phyloP scores from a whole-genome alignment of 2,113 vertebrate species.

The Lutjanus erythropterus region DNA sequence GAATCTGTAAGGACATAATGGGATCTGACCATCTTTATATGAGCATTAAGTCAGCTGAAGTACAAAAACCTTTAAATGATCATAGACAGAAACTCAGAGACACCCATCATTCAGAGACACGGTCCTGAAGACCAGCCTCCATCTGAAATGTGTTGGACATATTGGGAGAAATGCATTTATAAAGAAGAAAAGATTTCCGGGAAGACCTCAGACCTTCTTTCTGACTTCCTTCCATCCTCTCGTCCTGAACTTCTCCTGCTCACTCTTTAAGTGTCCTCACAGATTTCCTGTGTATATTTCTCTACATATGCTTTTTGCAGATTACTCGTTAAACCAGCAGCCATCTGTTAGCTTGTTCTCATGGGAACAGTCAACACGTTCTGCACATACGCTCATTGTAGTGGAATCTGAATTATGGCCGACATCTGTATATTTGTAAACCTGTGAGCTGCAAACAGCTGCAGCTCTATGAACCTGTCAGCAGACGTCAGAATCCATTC shows the following conservation, averaged over 20 bases:
- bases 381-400: slow-evolving; percentile 9
- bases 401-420: slow-evolving; percentile 10
- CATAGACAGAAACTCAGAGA: too few species aligned
- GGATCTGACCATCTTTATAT: too few species aligned
- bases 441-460: slow-evolving; percentile 20
- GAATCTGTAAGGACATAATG: too few species aligned
- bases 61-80: too few species aligned
- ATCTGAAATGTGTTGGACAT: too few species aligned
- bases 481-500: neutral
- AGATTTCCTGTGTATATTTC: neutral
- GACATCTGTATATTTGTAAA: slow-evolving; percentile 23
- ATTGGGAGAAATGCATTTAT: too few species aligned
- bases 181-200: neutral
- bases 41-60: too few species aligned
- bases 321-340: neutral
- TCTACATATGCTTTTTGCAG: neutral
- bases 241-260: neutral
- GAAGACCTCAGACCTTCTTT: neutral
- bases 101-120: too few species aligned
- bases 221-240: neutral
- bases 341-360: slow-evolving; percentile 19
- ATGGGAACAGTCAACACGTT: slow-evolving; percentile 15
- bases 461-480: neutral
- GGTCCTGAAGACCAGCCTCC: too few species aligned
- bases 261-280: neutral